A percentile compares a stretch with the other conserved stretches of the same genome.
Evolutionary conservation across 92 coral and sea anemone genomes (phyloP).

Genomic region (Nematostella vectensis): DNA sequence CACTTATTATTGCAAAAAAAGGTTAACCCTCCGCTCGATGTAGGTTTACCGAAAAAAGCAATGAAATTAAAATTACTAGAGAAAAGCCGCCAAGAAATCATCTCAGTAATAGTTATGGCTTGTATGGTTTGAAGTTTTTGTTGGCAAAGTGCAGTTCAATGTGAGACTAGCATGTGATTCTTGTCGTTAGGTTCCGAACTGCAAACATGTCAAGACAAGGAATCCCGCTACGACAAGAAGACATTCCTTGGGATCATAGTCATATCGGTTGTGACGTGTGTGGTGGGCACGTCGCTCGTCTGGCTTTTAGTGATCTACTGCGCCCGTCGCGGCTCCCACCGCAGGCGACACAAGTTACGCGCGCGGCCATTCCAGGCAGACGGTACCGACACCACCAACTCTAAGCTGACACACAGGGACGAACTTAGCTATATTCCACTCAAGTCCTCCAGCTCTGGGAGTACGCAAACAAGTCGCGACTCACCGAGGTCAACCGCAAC

Average conservation of each 20-base stretch:
- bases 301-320: slow-evolving; percentile 76
- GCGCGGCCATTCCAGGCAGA: slow-evolving; percentile 16
- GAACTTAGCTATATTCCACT: slow-evolving; percentile 57
- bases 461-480: slow-evolving; percentile 74
- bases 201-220: neutral
- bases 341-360: slow-evolving; percentile 11
- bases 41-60: too few species aligned
- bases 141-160: too few species aligned
- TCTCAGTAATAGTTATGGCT: too few species aligned
- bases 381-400: slow-evolving; percentile 28
- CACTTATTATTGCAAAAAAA: too few species aligned
- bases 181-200: too few species aligned
- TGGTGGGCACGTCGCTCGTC: slow-evolving; percentile 72
- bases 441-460: slow-evolving; percentile 71
- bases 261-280: slow-evolving; percentile 62
- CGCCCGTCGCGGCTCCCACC: slow-evolving; percentile 34
- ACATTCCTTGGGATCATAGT: slow-evolving; percentile 78
- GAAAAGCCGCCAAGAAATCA: too few species aligned
- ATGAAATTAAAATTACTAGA: too few species aligned
- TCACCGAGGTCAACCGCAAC: slow-evolving; percentile 88
- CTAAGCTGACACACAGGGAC: slow-evolving; percentile 24
- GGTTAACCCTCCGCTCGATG: too few species aligned
- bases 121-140: too few species aligned
- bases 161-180: too few species aligned
- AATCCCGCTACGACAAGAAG: slow-evolving; percentile 65